Conservation (phyloP, 2,113 vertebrate species). For the Pseudolaguvia tuberculata region DNA sequence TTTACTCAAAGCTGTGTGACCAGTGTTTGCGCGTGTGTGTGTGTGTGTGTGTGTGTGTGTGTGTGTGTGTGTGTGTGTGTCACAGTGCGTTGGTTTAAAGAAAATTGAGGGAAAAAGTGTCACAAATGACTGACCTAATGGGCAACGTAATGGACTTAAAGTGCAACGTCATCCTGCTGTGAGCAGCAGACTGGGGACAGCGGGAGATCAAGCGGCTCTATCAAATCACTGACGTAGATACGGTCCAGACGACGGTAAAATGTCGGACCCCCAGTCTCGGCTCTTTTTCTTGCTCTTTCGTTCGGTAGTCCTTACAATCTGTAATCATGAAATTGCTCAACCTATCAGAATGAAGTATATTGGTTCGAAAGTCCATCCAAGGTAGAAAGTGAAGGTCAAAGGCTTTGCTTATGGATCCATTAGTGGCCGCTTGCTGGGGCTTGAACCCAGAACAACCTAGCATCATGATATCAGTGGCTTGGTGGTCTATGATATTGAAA, state of each 20-base stretch:
- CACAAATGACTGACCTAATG: slow-evolving; percentile 1
- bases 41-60: background rate
- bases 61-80: background rate
- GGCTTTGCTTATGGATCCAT: too few species aligned
- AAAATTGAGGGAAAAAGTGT: background rate
- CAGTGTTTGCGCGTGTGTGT: too few species aligned
- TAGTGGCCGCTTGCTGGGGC: too few species aligned
- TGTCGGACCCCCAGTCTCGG: background rate
- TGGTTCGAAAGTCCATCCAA: too few species aligned
- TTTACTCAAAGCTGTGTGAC: slow-evolving; percentile 11
- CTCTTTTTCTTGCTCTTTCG: background rate
- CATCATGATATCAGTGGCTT: too few species aligned
- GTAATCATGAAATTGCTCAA: background rate
- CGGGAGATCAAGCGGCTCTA: background rate
- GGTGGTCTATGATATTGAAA: too few species aligned
- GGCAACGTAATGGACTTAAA: slow-evolving; percentile 12
- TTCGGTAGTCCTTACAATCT: background rate
- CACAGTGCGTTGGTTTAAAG: background rate
- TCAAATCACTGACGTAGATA: slow-evolving; percentile 10
- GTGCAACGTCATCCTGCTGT: slow-evolving; percentile 1
- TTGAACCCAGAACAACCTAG: too few species aligned
- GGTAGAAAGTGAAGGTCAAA: too few species aligned
- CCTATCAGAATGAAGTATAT: too few species aligned
- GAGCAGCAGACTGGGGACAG: background rate
- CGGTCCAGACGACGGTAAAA: slow-evolving; percentile 22